Evolutionary conservation across 2,797 vertebrate genomes (phyloP), one percentile per base, ranked within the genome.

Genomic region (Sphenopsis melanotis): DNA sequence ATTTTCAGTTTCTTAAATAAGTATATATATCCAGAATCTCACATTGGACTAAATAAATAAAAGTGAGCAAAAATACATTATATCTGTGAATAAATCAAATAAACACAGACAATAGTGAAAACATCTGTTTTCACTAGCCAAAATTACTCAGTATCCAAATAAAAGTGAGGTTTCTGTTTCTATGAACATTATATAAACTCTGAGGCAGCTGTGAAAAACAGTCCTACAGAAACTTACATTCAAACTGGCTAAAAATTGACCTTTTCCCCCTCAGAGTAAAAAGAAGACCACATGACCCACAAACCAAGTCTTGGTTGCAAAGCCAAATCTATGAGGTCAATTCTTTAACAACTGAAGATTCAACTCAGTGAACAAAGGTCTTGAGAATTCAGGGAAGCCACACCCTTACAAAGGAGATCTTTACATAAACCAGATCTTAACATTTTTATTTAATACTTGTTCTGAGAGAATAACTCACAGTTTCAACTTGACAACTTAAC

Each of bases 111-210:
- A 64, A 41, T 0, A 79, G 15, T 34, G 36, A 80, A 76, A 93
- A 85, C 2, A 34, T 20, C 34, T 76, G 44, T 52, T 93, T 50
- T n/a, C 55, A 84, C 79, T 3, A 79, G 13, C 21, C 50, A 76
- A 41, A 68, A 41, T 50, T 41, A 64, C 29, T 83, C 5, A 19
- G 37, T 26, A 71, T 63, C 59, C 57, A 93, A 95, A 87, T 47
- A 92, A 83, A 95, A 36, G 74, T 22, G 52, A 82, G 16, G 88
- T 44, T 91, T 93, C 80, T 91, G 29, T 19, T 87, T 92, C 53
- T 77, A 36, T 20, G 42, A 64, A 59, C 6, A 17, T 42, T 30
- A 41, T 3, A 37, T 18, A 70, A 72, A 63, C 37, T 49, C 56
- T 49, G 34, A 87, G 18, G 29, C 32, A 63, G n/a, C 29, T 83